These are phyloP conservation scores for Microchrysa polita DNA, from an alignment of 2,888 invertebrate genomes.

Conservation along the genomic window DNA sequence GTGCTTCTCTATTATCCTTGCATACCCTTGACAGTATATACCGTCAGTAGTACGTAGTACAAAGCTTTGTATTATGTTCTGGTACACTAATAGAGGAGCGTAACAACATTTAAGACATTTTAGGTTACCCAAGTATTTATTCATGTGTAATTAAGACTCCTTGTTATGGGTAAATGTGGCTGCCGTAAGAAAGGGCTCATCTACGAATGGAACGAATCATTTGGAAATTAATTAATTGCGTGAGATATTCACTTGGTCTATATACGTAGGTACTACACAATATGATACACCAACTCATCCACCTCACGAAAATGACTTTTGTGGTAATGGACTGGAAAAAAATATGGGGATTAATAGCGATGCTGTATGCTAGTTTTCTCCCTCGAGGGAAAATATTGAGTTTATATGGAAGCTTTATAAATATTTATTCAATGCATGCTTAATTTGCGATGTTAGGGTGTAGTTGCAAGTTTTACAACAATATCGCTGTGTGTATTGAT, in stretches of 20 bases:
- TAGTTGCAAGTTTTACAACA: no score
- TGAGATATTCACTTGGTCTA: conserved; percentile 33
- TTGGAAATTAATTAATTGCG: conserved; percentile 43
- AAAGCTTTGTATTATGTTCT: background rate
- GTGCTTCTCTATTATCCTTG: background rate
- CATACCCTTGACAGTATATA: background rate
- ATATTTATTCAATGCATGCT: no score
- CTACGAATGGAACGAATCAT: conserved; percentile 30
- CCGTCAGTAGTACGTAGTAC: background rate
- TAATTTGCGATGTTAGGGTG: no score
- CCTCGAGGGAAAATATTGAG: no score
- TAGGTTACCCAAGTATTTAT: conserved; percentile 50
- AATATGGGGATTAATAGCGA: background rate
- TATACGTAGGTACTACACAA: no score
- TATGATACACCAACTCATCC: background rate
- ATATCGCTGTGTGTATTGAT: no score
- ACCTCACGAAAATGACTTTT: conserved; percentile 1
- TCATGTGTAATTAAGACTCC: conserved; percentile 50
- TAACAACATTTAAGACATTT: conserved; percentile 35
- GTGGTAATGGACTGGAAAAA: conserved; percentile 37
- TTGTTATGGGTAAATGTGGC: conserved; percentile 45
- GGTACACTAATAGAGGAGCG: conserved; percentile 1
- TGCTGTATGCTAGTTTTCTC: no score
- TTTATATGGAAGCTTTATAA: background rate
- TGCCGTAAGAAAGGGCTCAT: conserved; percentile 42